Base-by-base conservation (phyloP, 2,113 vertebrate species). In the Eubucco bourcierii region DNA sequence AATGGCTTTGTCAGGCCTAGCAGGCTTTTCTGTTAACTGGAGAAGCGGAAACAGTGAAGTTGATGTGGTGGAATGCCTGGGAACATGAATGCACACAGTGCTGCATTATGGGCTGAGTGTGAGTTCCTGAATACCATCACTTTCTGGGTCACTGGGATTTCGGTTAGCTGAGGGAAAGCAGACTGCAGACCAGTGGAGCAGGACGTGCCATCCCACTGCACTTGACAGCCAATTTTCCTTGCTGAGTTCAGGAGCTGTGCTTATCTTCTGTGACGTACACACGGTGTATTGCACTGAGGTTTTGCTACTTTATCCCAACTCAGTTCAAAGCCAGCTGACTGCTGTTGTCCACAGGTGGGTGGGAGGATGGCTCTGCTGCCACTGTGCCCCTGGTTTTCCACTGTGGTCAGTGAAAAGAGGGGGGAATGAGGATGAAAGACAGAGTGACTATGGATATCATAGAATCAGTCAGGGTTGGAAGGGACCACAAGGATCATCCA, bases 61-160 rank as follows among this genome's bases (percentile, higher is more conserved):
- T 1, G 3, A 7, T 63, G 41, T 34, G 68, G 10, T 79, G 67
- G 44, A 63, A 80, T 1, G 2, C 72, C 68, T 83, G 1, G 0
- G 82, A 53, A 50, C n/a, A 27, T 39, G 20, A 66, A 25, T 18
- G 67, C 34, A 66, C 39, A 20, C 15, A 28, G 60, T 68, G 50
- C 72, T 50, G 34, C 34, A 61, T 34, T 50, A 19, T 53, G 73
- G 46, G 50, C 76, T 18, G 44, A 29, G 50, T 5, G 5, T 41
- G 67, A 56, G 50, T 59, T 88, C 34, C 76, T 91, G 94, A 79
- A n/a, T 29, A 5, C 6, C 1, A 3, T 77, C 29, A 2, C 66
- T 82, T 85, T 70, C 65, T 73, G 86, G 86, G 83, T 85, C 80
- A 86, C 60, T 41, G 88, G 58, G 68, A 31, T 77, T 88, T 74